A percentile compares a stretch with the other conserved stretches of the same genome.
These are phyloP conservation scores for Apoda limacodes DNA, from an alignment of 2,888 invertebrate genomes.

Conservation along the genomic window DNA sequence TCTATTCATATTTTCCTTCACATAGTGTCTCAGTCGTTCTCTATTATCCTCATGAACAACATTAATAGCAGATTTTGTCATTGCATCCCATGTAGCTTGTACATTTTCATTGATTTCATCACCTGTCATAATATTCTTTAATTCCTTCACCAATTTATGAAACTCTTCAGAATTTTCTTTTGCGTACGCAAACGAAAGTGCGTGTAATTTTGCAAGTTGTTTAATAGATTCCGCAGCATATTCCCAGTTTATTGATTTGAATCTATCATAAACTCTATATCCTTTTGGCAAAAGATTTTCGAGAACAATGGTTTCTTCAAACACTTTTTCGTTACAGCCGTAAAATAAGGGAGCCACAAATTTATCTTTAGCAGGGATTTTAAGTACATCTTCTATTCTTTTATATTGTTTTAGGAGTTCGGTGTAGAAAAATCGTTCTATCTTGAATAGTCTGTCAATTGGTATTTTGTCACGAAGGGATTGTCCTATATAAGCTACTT, in stretches of 20 bases:
- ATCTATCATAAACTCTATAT: constrained; percentile 26
- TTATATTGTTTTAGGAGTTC: constrained; percentile 16
- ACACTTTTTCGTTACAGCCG: constrained; percentile 18
- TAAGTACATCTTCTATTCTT: constrained; percentile 16
- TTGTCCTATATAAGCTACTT: constrained; percentile 18
- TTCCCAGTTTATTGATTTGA: constrained; percentile 27
- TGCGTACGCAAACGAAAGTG: constrained; percentile 32
- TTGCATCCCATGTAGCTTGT: no score
- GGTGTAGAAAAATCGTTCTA: constrained; percentile 20
- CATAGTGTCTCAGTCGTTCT: no score
- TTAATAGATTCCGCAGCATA: constrained; percentile 24
- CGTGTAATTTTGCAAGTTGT: constrained; percentile 34
- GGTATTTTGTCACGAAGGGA: constrained; percentile 11
- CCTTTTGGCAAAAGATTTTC: constrained; percentile 27
- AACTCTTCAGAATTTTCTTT: constrained; percentile 28
- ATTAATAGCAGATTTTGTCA: no score
- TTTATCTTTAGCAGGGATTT: constrained; percentile 20
- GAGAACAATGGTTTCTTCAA: constrained; percentile 32
- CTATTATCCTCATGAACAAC: no score
- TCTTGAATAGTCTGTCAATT: constrained; percentile 9
- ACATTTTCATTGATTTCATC: no score
- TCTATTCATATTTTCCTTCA: no score
- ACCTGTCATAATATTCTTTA: no score
- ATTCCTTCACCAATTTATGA: no score
- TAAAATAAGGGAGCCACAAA: constrained; percentile 23